phyloP scores from a whole-genome alignment of 2,797 vertebrate genomes.

The Furcifer pardalis region DNA sequence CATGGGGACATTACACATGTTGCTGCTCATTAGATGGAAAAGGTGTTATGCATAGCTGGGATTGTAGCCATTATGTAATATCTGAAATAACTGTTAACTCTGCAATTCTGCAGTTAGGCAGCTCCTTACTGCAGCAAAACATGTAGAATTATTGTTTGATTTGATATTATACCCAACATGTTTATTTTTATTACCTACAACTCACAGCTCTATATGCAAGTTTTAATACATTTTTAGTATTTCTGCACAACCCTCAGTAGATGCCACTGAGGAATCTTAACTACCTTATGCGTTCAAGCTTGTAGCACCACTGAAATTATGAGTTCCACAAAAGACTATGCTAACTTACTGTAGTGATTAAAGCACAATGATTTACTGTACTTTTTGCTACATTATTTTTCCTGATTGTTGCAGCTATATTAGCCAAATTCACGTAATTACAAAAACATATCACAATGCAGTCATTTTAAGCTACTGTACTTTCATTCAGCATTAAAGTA shows the following conservation, averaged over 20 bases:
- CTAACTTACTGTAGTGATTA: constrained; percentile 40
- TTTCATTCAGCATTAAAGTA: constrained; percentile 48
- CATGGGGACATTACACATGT: constrained; percentile 17
- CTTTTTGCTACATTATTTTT: constrained; percentile 27
- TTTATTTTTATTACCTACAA: constrained; percentile 33
- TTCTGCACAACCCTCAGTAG: constrained; percentile 22
- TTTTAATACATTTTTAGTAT: constrained; percentile 36
- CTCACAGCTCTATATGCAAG: neutral
- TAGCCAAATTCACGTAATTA: constrained; percentile 41
- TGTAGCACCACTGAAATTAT: constrained; percentile 12
- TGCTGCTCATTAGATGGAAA: neutral
- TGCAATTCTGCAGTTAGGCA: neutral
- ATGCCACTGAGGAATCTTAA: constrained; percentile 32
- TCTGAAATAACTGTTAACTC: neutral
- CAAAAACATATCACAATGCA: constrained; percentile 27
- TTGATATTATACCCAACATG: neutral
- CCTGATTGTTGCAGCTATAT: constrained; percentile 34
- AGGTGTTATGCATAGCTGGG: neutral
- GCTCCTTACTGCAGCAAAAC: constrained; percentile 31
- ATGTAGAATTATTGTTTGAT: neutral
- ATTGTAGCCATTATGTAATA: neutral
- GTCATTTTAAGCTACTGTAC: constrained; percentile 53
- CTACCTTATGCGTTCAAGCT: constrained; percentile 11
- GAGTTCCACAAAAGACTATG: constrained; percentile 37
- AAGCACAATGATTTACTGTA: constrained; percentile 37